phyloP scores from a whole-genome alignment of 2,888 invertebrate genomes.

The Linnaemya tessellans region DNA sequence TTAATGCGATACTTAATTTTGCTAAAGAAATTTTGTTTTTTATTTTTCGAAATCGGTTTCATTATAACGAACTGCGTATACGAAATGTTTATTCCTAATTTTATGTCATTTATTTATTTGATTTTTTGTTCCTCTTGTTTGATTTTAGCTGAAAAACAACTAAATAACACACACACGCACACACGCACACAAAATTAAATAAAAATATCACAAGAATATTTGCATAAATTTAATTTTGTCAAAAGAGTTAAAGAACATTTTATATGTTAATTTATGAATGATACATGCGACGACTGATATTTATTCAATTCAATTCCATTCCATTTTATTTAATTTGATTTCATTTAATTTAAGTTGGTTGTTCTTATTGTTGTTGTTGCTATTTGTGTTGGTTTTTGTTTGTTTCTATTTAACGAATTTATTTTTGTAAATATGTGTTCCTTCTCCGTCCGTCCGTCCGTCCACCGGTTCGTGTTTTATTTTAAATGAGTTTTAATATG shows the following conservation, averaged over 20 bases:
- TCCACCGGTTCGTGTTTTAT: not conserved
- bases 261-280: conserved; percentile 69
- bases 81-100: conserved; percentile 57
- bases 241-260: conserved; percentile 71
- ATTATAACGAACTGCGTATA: conserved; percentile 60
- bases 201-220: conserved; percentile 51
- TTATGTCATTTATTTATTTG: conserved; percentile 38
- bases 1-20: conserved; percentile 45
- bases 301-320: conserved; percentile 12
- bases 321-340: conserved; percentile 38
- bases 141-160: conserved; percentile 48
- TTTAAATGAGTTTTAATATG: conserved; percentile 42
- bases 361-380: conserved; percentile 36
- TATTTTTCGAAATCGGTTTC: conserved; percentile 24
- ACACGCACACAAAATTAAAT: not conserved
- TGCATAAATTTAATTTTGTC: conserved; percentile 71
- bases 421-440: conserved; percentile 27
- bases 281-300: conserved; percentile 39
- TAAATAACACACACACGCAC: not conserved
- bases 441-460: not conserved
- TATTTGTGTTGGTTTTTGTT: conserved; percentile 24
- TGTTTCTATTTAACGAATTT: conserved; percentile 46
- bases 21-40: conserved; percentile 38
- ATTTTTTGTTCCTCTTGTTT: conserved; percentile 15
- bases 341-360: conserved; percentile 48